These are phyloP conservation scores for Volucella inanis DNA, from an alignment of 2,888 invertebrate species.

Conservation along the genomic window DNA sequence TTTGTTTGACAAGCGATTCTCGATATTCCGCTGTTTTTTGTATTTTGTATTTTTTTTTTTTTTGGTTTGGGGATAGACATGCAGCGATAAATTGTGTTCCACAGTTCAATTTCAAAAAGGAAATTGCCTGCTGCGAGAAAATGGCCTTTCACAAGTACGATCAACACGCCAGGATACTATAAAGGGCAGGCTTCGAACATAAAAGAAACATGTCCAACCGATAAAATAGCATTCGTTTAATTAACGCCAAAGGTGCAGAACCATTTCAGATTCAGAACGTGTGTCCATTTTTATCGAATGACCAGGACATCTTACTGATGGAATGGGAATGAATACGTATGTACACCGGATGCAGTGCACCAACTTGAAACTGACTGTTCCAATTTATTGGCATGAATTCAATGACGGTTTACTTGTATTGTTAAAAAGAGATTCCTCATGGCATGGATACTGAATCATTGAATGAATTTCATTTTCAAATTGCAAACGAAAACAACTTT, in stretches of 20 bases:
- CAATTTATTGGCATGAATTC: not conserved
- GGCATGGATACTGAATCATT: no score
- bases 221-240: slow-evolving; percentile 56
- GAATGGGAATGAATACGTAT: not conserved
- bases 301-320: slow-evolving; percentile 16
- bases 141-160: slow-evolving; percentile 10
- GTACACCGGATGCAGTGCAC: not conserved
- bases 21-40: not conserved
- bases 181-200: slow-evolving; percentile 21
- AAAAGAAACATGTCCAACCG: slow-evolving; percentile 54
- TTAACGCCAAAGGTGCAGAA: slow-evolving; percentile 68
- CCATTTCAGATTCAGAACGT: slow-evolving; percentile 42
- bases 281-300: slow-evolving; percentile 20
- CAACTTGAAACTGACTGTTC: not conserved
- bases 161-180: not conserved
- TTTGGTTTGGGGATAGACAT: slow-evolving; percentile 29
- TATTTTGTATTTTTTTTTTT: not conserved
- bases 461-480: no score
- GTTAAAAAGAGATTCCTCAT: no score
- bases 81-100: slow-evolving; percentile 58
- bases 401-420: not conserved
- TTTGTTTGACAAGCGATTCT: slow-evolving; percentile 27
- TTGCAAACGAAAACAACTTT: not conserved
- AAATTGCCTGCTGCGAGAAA: slow-evolving; percentile 61
- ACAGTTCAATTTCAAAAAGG: slow-evolving; percentile 70